A percentile compares a stretch with the other conserved stretches of the same genome.
These are phyloP conservation scores for Hycleus phaleratus DNA, from an alignment of 1,140 invertebrate species.

Conservation along the genomic window DNA sequence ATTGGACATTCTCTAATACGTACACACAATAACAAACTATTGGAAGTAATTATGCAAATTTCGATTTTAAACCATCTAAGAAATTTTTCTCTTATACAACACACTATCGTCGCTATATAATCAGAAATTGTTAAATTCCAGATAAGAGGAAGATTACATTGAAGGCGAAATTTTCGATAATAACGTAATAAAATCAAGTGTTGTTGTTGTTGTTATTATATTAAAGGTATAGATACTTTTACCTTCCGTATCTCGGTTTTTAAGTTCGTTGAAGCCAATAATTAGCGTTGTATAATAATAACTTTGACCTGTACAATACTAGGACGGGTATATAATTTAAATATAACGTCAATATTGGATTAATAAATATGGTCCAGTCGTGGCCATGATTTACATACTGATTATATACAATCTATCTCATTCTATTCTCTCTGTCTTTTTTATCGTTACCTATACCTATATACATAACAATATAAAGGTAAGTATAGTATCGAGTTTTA, in stretches of 20 bases:
- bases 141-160: neutral
- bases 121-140: no score
- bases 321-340: constrained; percentile 33
- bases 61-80: no score
- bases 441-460: no score
- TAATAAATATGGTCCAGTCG: constrained; percentile 37
- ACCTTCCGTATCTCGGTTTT: constrained; percentile 2
- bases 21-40: no score
- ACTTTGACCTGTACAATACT: constrained; percentile 21
- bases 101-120: no score
- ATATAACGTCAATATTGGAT: constrained; percentile 36
- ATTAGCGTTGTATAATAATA: constrained; percentile 26
- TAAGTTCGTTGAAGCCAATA: constrained; percentile 3
- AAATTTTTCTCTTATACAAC: no score
- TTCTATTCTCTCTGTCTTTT: constrained; percentile 3
- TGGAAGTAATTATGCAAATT: no score
- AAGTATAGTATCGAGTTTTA: constrained; percentile 32
- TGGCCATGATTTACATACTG: constrained; percentile 38
- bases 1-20: no score
- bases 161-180: neutral
- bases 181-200: constrained; percentile 5
- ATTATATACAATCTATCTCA: constrained; percentile 27
- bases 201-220: neutral
- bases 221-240: neutral
- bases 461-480: neutral